These are phyloP conservation scores for Muraenolepis orangiensis DNA, from an alignment of 2,797 vertebrate genomes.

Conservation along the genomic window DNA sequence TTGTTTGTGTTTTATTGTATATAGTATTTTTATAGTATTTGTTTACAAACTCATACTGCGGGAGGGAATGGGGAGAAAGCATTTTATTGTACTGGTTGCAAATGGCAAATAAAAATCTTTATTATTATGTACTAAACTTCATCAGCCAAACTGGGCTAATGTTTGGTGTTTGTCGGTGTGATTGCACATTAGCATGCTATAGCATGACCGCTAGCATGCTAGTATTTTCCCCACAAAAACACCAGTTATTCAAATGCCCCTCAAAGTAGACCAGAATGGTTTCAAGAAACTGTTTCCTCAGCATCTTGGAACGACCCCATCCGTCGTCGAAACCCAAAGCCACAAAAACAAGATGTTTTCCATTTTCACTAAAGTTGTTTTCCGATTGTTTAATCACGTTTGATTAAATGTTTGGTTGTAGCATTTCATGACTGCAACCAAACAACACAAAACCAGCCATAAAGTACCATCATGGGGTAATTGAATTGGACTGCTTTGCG, in stretches of 20 bases:
- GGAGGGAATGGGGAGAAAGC: too few relatives aligned
- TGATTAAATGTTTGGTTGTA: slow-evolving; percentile 16
- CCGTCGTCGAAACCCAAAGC: background rate
- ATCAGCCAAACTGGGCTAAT: background rate
- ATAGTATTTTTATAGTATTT: too few relatives aligned
- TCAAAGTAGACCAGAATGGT: too few relatives aligned
- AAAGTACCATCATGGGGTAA: slow-evolving; percentile 22
- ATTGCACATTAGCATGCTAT: background rate
- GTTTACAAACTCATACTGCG: too few relatives aligned
- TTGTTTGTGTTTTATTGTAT: too few relatives aligned
- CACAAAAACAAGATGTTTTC: slow-evolving; percentile 20
- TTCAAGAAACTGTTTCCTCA: background rate
- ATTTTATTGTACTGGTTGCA: too few relatives aligned
- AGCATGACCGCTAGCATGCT: background rate
- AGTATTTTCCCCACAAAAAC: background rate
- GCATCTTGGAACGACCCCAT: background rate
- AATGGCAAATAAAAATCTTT: too few relatives aligned
- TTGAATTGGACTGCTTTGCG: slow-evolving; percentile 27
- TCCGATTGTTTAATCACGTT: slow-evolving; percentile 5
- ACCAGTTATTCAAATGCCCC: too few relatives aligned
- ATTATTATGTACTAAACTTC: too few relatives aligned
- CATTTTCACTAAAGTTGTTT: slow-evolving; percentile 3
- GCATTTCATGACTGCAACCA: slow-evolving; percentile 23
- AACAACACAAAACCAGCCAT: slow-evolving; percentile 19
- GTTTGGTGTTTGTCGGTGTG: too few relatives aligned